These are phyloP conservation scores for Phengaris arion DNA, from an alignment of 2,888 invertebrate genomes.

Conservation along the genomic window DNA sequence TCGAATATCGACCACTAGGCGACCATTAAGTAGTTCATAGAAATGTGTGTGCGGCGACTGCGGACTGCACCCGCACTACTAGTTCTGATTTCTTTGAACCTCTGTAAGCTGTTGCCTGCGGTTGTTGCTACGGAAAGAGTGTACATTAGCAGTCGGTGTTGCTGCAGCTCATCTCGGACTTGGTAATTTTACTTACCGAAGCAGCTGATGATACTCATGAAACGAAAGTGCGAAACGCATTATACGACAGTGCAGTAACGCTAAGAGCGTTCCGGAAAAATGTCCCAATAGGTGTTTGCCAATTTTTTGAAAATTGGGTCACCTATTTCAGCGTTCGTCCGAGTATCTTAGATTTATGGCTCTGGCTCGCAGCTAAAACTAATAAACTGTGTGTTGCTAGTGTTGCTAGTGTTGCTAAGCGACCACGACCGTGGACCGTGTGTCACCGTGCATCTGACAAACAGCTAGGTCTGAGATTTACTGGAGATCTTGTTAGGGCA, in stretches of 20 bases:
- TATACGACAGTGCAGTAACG: not conserved
- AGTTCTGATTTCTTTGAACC: too few relatives aligned
- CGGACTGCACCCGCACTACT: too few relatives aligned
- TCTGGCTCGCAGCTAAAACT: conserved; percentile 6
- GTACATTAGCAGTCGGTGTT: too few relatives aligned
- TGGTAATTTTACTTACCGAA: not conserved
- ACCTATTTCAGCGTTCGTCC: conserved; percentile 34
- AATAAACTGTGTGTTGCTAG: conserved; percentile 8
- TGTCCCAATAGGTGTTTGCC: conserved; percentile 38
- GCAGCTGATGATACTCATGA: not conserved
- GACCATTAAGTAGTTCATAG: too few relatives aligned
- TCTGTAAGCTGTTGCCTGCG: too few relatives aligned
- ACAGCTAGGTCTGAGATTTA: conserved; percentile 10
- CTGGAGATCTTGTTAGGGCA: not conserved
- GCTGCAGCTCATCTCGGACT: too few relatives aligned
- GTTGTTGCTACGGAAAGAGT: too few relatives aligned
- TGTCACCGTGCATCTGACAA: not conserved
- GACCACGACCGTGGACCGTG: not conserved
- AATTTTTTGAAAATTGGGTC: conserved; percentile 41
- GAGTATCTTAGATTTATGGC: conserved; percentile 26
- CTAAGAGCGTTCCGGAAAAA: conserved; percentile 37
- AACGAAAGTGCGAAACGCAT: not conserved
- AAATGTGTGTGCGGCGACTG: too few relatives aligned
- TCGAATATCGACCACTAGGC: too few relatives aligned
- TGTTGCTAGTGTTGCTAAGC: not conserved